Percentiles rank a stretch among this genome's conserved stretches.
Evolutionary conservation across 2,113 vertebrate species (phyloP).

Genomic region (Hippoglossus stenolepis): DNA sequence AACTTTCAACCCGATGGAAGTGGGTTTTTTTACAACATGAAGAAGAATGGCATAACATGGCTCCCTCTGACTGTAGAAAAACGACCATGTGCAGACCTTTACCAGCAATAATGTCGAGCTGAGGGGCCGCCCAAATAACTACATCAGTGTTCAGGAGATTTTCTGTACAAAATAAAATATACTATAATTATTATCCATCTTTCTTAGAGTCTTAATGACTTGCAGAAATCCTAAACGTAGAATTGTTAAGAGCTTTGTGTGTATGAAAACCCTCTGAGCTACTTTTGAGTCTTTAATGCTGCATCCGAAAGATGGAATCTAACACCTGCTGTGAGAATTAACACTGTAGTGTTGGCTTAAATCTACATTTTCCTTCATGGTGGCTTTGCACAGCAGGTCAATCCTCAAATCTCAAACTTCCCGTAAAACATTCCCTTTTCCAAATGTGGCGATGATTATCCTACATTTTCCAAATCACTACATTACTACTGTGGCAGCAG

Average conservation of each 20-base stretch:
- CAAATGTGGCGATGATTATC: background rate
- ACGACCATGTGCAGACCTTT: background rate
- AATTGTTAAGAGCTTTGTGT: background rate
- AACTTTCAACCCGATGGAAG: background rate
- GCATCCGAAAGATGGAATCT: too few species aligned
- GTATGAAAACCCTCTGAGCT: background rate
- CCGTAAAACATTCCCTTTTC: background rate
- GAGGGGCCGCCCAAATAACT: slow-evolving; percentile 1
- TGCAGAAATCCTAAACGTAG: background rate
- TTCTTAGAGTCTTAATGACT: slow-evolving; percentile 1
- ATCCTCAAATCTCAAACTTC: background rate
- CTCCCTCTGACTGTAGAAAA: slow-evolving; percentile 17
- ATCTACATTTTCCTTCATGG: too few species aligned
- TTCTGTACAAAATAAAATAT: slow-evolving; percentile 25
- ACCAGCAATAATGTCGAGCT: slow-evolving; percentile 3
- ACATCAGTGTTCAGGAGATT: slow-evolving; percentile 5
- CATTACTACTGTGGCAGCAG: slow-evolving; percentile 21
- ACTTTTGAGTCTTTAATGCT: background rate
- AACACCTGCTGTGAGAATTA: background rate
- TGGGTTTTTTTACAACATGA: slow-evolving; percentile 4
- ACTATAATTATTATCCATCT: slow-evolving; percentile 2
- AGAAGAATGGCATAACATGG: slow-evolving; percentile 11
- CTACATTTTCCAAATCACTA: slow-evolving; percentile 10
- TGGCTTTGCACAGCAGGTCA: background rate
- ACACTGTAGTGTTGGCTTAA: too few species aligned